Base-by-base conservation (phyloP, 2,113 vertebrate species). In the Eublepharis macularius region DNA sequence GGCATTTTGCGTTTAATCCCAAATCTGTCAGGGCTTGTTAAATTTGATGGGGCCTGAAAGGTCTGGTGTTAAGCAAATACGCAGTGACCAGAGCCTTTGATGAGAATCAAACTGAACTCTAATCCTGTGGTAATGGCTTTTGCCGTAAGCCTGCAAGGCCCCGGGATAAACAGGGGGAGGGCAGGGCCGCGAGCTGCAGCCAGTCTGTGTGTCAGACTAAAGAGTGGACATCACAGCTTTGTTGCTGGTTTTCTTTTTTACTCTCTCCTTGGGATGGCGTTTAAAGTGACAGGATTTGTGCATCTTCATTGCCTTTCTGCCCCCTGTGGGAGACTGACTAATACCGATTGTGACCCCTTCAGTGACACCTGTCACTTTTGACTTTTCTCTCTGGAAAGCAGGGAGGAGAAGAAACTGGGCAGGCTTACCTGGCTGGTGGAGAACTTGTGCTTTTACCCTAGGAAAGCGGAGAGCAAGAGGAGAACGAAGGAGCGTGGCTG, bases 1-100 rank as follows among this genome's bases (percentile, higher is more conserved):
- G 94, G 86, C 94, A 93, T 92, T 93, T 93, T 93, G 90, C 81
- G 86, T 85, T 95, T 95, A 95, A 96, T 95, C 95, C 96, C 17
- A 45, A 89, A 89, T 84, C 94, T 94, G 94, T 94, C 95, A 92
- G 92, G 87, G 87, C 84, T 51, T 90, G 94, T 96, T 96, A 93
- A 91, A 86, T 91, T 76, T 94, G 94, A 94, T 79, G 92, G 92
- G 65, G 72, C 94, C 93, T 93, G 93, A 91, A 95, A 96, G 94
- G 94, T 94, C 95, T 93, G 87, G 91, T 85, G 93, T 91, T 96
- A 92, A 96, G 92, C 94, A 94, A 94, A 95, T 19, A 91, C 45
- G 34, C 17, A 1, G 85, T 94, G 96, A 93, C 94, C 94, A 81
- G 94, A 93, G 92, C 86, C 88, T 94, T 91, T 94, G 92, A 92